A percentile compares a stretch with the other conserved stretches of the same genome.
Evolutionary conservation across 2,113 vertebrate genomes (phyloP).

Genomic region (Gasterosteus aculeatus): DNA sequence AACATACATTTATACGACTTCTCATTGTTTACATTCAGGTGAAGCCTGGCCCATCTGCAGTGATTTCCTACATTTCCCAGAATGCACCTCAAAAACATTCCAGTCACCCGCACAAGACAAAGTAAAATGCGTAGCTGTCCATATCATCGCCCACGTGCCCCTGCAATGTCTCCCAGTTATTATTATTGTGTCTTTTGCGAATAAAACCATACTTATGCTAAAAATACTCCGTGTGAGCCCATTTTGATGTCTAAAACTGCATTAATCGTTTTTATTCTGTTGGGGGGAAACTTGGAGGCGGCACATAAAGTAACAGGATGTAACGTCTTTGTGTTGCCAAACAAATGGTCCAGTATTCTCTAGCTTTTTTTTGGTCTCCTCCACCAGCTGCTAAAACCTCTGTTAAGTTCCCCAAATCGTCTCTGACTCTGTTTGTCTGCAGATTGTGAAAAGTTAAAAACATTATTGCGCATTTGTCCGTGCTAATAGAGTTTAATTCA

Average conservation of each 20-base stretch:
- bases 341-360: background rate
- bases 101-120: background rate
- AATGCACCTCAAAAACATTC: background rate
- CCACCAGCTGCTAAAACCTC: background rate
- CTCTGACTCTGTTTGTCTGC: background rate
- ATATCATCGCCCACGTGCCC: background rate
- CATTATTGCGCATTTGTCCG: background rate
- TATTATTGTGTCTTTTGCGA: background rate
- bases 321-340: background rate
- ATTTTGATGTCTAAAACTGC: background rate
- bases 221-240: background rate
- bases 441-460: background rate
- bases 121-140: background rate
- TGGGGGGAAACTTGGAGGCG: background rate
- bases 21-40: constrained; percentile 9
- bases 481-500: background rate
- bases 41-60: background rate
- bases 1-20: background rate
- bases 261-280: background rate
- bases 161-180: background rate
- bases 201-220: background rate
- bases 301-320: background rate
- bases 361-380: background rate
- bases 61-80: constrained; percentile 9
- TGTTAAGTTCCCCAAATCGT: background rate